phyloP scores from a whole-genome alignment of 2,113 vertebrate species.

The Poeciliopsis retropinna region DNA sequence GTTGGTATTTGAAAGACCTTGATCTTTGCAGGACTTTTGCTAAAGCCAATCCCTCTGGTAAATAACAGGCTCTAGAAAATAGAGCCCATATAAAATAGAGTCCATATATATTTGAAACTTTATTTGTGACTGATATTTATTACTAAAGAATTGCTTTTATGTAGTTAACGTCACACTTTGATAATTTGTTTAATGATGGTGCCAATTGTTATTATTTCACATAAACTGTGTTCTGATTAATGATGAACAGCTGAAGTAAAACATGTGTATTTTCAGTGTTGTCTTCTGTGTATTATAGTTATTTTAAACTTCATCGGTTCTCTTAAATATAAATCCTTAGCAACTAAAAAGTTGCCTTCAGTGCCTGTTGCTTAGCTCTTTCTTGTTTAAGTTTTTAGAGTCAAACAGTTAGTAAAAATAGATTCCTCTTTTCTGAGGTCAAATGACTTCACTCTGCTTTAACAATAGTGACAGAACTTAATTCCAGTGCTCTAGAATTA shows the following conservation, averaged over 20 bases:
- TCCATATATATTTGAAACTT: too few species aligned
- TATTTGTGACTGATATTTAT: too few species aligned
- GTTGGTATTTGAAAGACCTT: not conserved
- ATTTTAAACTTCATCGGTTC: conserved; percentile 38
- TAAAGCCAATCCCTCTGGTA: not conserved
- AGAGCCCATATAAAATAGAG: too few species aligned
- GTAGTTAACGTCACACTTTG: too few species aligned
- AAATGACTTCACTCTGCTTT: conserved; percentile 42
- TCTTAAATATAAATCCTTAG: conserved; percentile 60
- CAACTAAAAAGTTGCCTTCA: conserved; percentile 58
- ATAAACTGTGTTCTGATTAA: conserved; percentile 6
- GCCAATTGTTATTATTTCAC: not conserved
- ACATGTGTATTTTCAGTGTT: conserved; percentile 21
- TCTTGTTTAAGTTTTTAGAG: conserved; percentile 38
- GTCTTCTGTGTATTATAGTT: conserved; percentile 27
- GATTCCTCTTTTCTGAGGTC: conserved; percentile 48
- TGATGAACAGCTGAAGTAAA: conserved; percentile 8
- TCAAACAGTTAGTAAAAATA: conserved; percentile 56
- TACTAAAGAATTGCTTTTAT: too few species aligned
- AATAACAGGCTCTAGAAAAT: too few species aligned
- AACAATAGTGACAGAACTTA: conserved; percentile 29
- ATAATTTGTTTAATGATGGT: too few species aligned
- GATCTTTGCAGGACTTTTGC: not conserved
- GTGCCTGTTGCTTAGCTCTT: conserved; percentile 63
- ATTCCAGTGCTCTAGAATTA: conserved; percentile 25